These are phyloP conservation scores for Ectropis grisescens DNA, from an alignment of 1,140 invertebrate genomes.

Conservation along the genomic window DNA sequence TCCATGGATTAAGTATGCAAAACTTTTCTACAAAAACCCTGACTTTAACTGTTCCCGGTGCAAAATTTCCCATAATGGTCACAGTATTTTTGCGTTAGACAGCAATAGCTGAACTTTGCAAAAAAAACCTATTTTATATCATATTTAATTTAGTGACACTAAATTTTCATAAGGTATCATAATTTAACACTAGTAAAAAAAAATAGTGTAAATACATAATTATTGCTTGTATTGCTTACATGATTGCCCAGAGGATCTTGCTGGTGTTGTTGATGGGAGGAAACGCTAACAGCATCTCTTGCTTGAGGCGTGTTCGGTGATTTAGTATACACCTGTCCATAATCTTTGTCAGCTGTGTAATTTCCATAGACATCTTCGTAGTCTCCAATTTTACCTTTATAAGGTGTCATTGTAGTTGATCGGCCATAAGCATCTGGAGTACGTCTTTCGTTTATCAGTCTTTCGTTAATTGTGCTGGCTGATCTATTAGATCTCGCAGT, in stretches of 20 bases:
- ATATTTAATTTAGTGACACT: no score
- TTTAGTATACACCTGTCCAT: constrained; percentile 35
- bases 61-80: no score
- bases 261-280: constrained; percentile 37
- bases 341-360: constrained; percentile 35
- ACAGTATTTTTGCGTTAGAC: no score
- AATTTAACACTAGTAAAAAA: no score
- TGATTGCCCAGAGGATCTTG: constrained; percentile 28
- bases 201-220: no score
- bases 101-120: no score
- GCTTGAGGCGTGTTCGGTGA: constrained; percentile 40
- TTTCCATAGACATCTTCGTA: constrained; percentile 85
- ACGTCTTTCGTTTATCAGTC: constrained; percentile 73
- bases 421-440: constrained; percentile 87
- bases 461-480: constrained; percentile 37
- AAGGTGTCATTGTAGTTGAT: constrained; percentile 67
- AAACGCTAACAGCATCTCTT: constrained; percentile 34
- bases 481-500: constrained; percentile 25
- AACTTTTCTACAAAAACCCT: no score
- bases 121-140: no score
- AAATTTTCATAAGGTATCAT: no score
- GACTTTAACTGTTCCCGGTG: no score
- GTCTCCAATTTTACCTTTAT: constrained; percentile 72
- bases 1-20: no score
- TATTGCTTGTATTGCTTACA: constrained; percentile 42